These are phyloP conservation scores for Bugulina stolonifera DNA, from an alignment of 2,888 invertebrate species.

Conservation along the genomic window DNA sequence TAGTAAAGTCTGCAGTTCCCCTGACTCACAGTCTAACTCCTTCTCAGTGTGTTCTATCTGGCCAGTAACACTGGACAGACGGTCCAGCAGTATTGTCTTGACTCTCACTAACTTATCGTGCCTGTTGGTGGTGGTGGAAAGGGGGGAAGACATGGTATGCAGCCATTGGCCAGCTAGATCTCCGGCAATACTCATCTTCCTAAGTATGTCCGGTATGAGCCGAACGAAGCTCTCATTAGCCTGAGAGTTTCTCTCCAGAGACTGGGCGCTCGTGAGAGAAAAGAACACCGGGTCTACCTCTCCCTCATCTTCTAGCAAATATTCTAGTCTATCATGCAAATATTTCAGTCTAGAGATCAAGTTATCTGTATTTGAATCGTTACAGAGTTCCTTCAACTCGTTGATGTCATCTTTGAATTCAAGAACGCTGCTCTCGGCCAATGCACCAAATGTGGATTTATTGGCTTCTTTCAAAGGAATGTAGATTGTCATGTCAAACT, in stretches of 20 bases:
- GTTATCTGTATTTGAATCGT: not conserved
- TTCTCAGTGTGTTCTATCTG: not conserved
- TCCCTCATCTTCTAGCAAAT: constrained; percentile 19
- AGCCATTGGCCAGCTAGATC: constrained; percentile 7
- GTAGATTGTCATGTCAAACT: not conserved
- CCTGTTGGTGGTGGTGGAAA: not conserved
- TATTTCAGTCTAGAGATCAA: not conserved
- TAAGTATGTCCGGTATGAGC: not conserved
- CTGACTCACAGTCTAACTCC: not conserved
- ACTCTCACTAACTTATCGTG: not conserved
- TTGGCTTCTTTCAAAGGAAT: not conserved
- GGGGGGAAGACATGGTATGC: not conserved
- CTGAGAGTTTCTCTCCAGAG: not conserved
- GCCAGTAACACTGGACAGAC: not conserved
- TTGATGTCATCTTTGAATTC: not conserved
- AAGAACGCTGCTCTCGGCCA: not conserved
- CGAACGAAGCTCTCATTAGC: not conserved
- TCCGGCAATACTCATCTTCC: not conserved
- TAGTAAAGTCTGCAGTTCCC: not conserved
- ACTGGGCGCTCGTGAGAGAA: not conserved
- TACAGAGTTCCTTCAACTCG: not conserved
- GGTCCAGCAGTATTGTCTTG: not conserved
- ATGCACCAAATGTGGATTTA: not conserved
- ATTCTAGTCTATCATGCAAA: not conserved
- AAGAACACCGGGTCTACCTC: constrained; percentile 3